A percentile compares a stretch with the other conserved stretches of the same genome.
phyloP scores from a whole-genome alignment of 2,113 vertebrate species.

The Cnemophilus loriae region DNA sequence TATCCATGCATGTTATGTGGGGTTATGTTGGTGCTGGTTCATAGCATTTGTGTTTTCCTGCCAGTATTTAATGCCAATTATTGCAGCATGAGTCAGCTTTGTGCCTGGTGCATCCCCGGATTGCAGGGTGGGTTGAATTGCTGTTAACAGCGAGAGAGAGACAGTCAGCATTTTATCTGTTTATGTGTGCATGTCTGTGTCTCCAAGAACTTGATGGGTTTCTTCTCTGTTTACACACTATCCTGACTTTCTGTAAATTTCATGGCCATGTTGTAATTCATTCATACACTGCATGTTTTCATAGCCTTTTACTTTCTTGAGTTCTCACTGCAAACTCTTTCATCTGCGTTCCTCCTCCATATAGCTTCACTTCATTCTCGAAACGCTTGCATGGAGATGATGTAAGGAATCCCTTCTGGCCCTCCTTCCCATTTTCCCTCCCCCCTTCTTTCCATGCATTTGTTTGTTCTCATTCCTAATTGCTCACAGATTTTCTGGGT shows the following conservation, averaged over 20 bases:
- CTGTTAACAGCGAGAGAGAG: neutral
- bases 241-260: neutral
- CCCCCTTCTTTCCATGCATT: constrained; percentile 18
- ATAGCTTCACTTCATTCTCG: constrained; percentile 66
- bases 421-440: neutral
- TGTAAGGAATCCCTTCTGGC: constrained; percentile 69
- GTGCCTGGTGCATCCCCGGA: neutral
- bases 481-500: constrained; percentile 75
- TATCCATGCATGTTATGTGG: neutral
- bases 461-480: constrained; percentile 67
- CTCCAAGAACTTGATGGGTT: neutral
- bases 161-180: neutral
- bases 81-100: neutral
- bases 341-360: constrained; percentile 64
- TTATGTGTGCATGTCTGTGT: neutral
- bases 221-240: neutral
- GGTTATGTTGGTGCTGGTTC: neutral
- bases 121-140: neutral
- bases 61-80: neutral
- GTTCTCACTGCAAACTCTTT: constrained; percentile 55
- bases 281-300: constrained; percentile 4
- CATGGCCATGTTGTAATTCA: neutral
- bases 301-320: constrained; percentile 28
- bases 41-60: neutral
- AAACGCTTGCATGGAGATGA: constrained; percentile 75